Evolutionary conservation across 2,888 invertebrate genomes (phyloP).

Genomic region (Amiota mariae): DNA sequence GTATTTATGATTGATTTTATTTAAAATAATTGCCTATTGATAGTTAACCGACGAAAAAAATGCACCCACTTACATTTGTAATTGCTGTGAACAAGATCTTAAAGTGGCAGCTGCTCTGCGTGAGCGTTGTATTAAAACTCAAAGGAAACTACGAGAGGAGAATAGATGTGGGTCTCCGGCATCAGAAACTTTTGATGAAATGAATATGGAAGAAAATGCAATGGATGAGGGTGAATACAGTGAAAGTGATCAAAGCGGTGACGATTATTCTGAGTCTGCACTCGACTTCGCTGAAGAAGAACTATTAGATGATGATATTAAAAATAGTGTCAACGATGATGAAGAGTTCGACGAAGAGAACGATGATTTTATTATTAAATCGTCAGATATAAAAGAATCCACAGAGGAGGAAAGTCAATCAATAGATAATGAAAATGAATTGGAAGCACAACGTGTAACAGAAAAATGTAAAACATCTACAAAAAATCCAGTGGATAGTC

Average conservation of each 20-base stretch:
- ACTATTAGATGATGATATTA: not conserved
- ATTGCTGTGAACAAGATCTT: conserved; percentile 49
- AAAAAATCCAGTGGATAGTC: no score
- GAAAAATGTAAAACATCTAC: not conserved
- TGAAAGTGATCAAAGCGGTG: not conserved
- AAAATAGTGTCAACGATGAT: not conserved
- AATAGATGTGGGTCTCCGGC: not conserved
- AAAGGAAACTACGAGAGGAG: conserved; percentile 43
- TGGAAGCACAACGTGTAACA: no score
- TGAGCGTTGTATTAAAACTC: conserved; percentile 54
- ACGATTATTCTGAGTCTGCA: not conserved
- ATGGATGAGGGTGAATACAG: conserved; percentile 43
- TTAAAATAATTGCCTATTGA: not conserved
- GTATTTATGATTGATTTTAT: conserved; percentile 14
- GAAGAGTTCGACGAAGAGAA: not conserved
- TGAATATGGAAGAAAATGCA: conserved; percentile 23
- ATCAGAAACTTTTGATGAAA: conserved; percentile 4
- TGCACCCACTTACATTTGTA: conserved; percentile 52
- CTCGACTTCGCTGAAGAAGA: not conserved
- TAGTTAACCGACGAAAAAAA: conserved; percentile 43
- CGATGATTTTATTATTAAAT: no score
- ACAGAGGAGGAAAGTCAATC: no score
- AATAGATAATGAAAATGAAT: not conserved
- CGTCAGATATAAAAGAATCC: no score
- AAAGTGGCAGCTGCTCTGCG: conserved; percentile 52